These are phyloP conservation scores for Wasmannia auropunctata DNA, from an alignment of 1,140 invertebrate species.

Conservation along the genomic window DNA sequence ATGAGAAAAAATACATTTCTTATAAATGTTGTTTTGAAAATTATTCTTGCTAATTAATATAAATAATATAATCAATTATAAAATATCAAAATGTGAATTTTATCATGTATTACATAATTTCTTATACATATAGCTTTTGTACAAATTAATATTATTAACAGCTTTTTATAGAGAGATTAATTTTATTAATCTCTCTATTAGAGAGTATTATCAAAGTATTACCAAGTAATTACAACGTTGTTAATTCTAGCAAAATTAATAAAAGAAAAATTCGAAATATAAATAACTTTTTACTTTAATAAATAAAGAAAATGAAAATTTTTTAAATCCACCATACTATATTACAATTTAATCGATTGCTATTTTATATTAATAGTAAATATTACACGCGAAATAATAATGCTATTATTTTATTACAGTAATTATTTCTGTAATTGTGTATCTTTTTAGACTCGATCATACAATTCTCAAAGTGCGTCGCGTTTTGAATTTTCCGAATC, in stretches of 20 bases:
- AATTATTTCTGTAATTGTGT: neutral
- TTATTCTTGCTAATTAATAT: too few relatives aligned
- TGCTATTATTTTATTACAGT: too few relatives aligned
- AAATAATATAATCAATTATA: too few relatives aligned
- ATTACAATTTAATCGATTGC: neutral
- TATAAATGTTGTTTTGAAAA: too few relatives aligned
- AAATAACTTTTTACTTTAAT: neutral
- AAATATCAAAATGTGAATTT: neutral
- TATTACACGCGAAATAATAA: neutral
- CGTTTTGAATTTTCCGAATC: neutral
- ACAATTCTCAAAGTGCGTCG: too few relatives aligned
- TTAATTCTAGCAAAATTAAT: neutral
- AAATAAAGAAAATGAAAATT: neutral
- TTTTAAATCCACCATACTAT: neutral
- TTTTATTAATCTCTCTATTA: too few relatives aligned
- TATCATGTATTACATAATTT: neutral
- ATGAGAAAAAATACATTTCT: neutral
- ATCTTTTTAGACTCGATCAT: too few relatives aligned
- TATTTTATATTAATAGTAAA: neutral
- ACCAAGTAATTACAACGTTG: neutral
- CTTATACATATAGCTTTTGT: neutral
- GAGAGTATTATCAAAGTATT: too few relatives aligned
- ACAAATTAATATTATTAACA: too few relatives aligned
- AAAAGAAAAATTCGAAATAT: neutral
- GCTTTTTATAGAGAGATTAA: neutral